Conservation (phyloP, 2,797 vertebrate species). For the Pseudotriccus pelzelni region DNA sequence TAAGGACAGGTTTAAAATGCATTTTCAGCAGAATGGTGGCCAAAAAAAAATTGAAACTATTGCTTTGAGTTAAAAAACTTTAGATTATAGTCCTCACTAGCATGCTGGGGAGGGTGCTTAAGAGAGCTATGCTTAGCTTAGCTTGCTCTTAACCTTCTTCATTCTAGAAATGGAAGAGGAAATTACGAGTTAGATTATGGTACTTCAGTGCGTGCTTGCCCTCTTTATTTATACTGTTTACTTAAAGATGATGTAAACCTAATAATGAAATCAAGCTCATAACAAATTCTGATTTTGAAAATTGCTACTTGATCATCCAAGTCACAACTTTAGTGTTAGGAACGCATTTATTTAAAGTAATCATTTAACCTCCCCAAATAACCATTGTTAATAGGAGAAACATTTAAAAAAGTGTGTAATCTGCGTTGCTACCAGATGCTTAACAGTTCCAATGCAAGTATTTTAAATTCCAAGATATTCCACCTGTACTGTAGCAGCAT, state of each 20-base stretch:
- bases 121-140: neutral
- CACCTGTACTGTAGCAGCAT: neutral
- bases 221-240: conserved; percentile 68
- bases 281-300: conserved; percentile 67
- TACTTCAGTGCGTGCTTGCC: conserved; percentile 42
- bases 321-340: conserved; percentile 29
- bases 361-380: conserved; percentile 46
- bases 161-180: conserved; percentile 53
- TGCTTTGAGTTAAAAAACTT: neutral
- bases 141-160: conserved; percentile 42
- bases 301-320: conserved; percentile 60
- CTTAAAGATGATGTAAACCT: conserved; percentile 38
- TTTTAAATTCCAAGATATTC: neutral
- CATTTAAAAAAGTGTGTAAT: neutral
- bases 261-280: conserved; percentile 52
- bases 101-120: neutral
- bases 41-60: neutral
- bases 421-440: neutral
- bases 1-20: neutral
- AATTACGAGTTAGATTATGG: conserved; percentile 32
- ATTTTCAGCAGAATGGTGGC: neutral
- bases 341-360: conserved; percentile 37
- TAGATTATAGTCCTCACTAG: neutral
- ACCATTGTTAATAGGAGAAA: neutral
- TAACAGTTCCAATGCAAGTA: neutral